phyloP scores from a whole-genome alignment of 2,888 invertebrate genomes.

The Stictocephala bisonia region DNA sequence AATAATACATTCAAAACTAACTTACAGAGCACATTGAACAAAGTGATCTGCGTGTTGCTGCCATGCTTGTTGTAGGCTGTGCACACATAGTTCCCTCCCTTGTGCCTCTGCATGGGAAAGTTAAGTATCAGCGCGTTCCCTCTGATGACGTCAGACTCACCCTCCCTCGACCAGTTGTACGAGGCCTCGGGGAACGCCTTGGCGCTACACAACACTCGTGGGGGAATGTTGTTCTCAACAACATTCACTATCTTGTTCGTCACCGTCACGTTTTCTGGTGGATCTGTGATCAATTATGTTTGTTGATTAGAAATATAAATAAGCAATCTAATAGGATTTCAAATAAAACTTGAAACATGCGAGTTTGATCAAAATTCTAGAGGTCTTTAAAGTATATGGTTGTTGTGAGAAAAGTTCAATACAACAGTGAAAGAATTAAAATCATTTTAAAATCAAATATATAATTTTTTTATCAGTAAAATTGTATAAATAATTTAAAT shows the following conservation, averaged over 20 bases:
- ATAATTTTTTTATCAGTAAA: too few relatives aligned
- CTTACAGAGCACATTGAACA: constrained; percentile 88
- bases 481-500: too few relatives aligned
- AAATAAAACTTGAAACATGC: too few relatives aligned
- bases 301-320: too few relatives aligned
- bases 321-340: too few relatives aligned
- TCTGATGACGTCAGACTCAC: constrained; percentile 65
- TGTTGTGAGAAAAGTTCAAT: too few relatives aligned
- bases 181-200: constrained; percentile 77
- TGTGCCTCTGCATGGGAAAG: constrained; percentile 75
- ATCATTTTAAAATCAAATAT: too few relatives aligned
- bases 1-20: too few relatives aligned
- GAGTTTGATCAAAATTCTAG: too few relatives aligned
- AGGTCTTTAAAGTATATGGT: too few relatives aligned
- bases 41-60: constrained; percentile 73
- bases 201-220: constrained; percentile 70
- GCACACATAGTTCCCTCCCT: constrained; percentile 83
- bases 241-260: constrained; percentile 69
- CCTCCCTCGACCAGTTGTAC: constrained; percentile 78
- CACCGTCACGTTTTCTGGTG: constrained; percentile 87
- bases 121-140: constrained; percentile 70
- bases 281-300: too few relatives aligned
- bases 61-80: constrained; percentile 84
- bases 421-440: too few relatives aligned
- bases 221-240: constrained; percentile 69